Conservation (phyloP, 2,888 invertebrate genomes). For the Chrysopilus asiliformis region DNA sequence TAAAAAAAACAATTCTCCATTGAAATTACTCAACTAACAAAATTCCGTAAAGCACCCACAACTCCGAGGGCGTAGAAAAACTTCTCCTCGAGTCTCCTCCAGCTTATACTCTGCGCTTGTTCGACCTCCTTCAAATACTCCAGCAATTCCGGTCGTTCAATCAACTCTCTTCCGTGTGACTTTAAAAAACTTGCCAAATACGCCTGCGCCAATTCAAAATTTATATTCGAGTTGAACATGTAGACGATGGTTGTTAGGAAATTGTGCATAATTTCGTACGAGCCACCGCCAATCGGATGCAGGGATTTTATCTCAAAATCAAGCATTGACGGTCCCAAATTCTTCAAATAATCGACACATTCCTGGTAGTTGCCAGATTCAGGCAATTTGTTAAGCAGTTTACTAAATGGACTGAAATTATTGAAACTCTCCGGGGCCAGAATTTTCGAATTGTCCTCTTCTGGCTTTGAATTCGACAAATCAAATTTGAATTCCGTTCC, state of each 20-base stretch:
- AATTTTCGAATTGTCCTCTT: constrained; percentile 38
- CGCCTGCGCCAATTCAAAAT: constrained; percentile 84
- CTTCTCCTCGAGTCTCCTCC: constrained; percentile 54
- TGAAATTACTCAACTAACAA: no score
- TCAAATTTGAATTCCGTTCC: constrained; percentile 74
- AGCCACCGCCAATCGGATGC: constrained; percentile 59
- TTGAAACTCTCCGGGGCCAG: constrained; percentile 44
- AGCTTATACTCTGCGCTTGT: constrained; percentile 43
- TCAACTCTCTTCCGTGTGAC: constrained; percentile 51
- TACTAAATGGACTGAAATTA: constrained; percentile 57
- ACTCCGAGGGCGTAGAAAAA: constrained; percentile 63
- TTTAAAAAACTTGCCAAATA: constrained; percentile 82
- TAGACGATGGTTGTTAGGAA: constrained; percentile 61
- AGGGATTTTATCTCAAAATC: constrained; percentile 79
- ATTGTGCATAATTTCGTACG: constrained; percentile 53
- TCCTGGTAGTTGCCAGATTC: constrained; percentile 41
- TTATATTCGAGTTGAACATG: constrained; percentile 57
- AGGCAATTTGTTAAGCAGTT: constrained; percentile 35
- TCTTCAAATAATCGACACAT: constrained; percentile 41
- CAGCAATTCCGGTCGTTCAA: constrained; percentile 41
- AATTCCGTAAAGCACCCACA: constrained; percentile 58
- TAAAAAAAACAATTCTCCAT: no score
- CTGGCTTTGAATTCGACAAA: constrained; percentile 37
- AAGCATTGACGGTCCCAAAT: constrained; percentile 66
- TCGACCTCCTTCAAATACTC: constrained; percentile 44